Evolutionary conservation across 2,113 vertebrate species (phyloP), one percentile per base, ranked within the genome.

Genomic region (Amia ocellicauda): DNA sequence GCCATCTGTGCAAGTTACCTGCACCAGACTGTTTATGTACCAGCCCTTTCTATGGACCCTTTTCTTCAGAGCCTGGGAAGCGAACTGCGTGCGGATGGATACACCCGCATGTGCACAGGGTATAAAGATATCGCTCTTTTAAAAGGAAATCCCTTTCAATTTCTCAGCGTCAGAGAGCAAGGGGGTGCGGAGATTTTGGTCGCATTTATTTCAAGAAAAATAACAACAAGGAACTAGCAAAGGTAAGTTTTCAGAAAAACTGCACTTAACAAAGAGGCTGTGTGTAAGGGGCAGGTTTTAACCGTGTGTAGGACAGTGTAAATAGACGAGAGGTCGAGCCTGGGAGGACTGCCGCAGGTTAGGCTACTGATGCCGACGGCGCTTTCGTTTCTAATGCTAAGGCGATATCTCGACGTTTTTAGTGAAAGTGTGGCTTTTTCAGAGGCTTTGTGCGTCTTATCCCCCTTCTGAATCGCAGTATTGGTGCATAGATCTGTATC

Each of bases 71-170:
- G 11, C 1, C 31, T 7, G 31, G 2, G 31, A 36, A 36, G 11
- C 11, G 29, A 29, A 7, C 5, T 13, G 23, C 22, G 53, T 17
- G 88, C 89, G 89, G 89, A 90, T 28, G 81, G 80, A 90, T 90
- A 89, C 73, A 26, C 27, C 53, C 51, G 64, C 78, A 53, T 60
- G 70, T 55, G 72, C 19, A 69, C 62, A 67, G 76, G 73, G 73
- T 83, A 85, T 87, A 90, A 86, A 89, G 83, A 90, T 77, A 81
- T 77, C 74, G 65, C 73, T 83, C 78, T 76, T 74, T 78, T 74
- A 63, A 79, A 74, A 78, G 74, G 79, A 78, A 79, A 73, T 75
- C 78, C 83, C 87, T 88, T 89, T 75, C 59, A 74, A 79, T 85
- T 80, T 74, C 67, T 74, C 77, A 82, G 80, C 81, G 78, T 85